Base-by-base conservation (phyloP, 2,888 invertebrate species). In the Anarsia innoxiella region DNA sequence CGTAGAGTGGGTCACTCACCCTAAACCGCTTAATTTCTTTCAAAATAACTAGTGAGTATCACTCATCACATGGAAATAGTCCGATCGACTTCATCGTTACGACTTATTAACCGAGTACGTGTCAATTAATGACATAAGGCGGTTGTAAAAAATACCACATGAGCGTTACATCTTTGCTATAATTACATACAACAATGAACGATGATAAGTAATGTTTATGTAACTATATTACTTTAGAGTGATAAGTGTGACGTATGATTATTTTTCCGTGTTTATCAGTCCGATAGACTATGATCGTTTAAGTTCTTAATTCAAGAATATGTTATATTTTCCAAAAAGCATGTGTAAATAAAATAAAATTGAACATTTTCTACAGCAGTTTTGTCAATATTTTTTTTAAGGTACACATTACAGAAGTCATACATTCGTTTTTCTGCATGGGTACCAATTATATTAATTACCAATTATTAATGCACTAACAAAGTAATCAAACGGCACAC, bases 1-100 rank as follows among this genome's bases (percentile, higher is more conserved):
- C 55, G 44, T 50, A 48, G 56, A 63, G 57, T 57, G 51, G 77
- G 74, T 78, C 78, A 74, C 53, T 82, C 69, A 82, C 78, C 78
- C 66, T 55, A 28, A 10, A 10, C 9, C 25, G 27, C 19, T 13
- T 28, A 6, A 27, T 26, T 26, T 33, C 31, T 12, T 12, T 25
- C 4, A 36, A 15, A 29, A 28, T 34, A 23, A 15, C 12, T 27
- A 12, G 25, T 13, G 13, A 26, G 9, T 12, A 34, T n/a, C 12
- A 27, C 19, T 19, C 14, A 12, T n/a, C 26, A 23, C 16, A 30
- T 14, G 16, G 16, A 25, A 19, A 43, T 46, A 41, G 45, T 48
- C 38, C 41, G 48, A 46, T 54, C 57, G 49, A 52, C 45, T 56
- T 50, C 52, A 47, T 56, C 42, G 10, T 12, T 16, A 6, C 15